Conservation (phyloP, 2,888 invertebrate genomes). For the Nephrotoma guestfalica region DNA sequence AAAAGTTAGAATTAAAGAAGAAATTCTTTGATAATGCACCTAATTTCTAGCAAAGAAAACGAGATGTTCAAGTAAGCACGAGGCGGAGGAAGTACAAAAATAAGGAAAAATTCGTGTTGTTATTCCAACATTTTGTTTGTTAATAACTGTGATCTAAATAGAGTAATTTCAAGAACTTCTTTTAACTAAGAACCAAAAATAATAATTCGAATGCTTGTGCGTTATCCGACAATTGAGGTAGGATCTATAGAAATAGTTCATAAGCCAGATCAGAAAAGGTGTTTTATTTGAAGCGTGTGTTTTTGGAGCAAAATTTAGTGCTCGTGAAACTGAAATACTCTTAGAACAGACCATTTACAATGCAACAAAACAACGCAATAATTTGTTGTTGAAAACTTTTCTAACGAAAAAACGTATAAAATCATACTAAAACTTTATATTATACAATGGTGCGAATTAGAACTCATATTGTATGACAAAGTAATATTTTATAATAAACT, state of each 20-base stretch:
- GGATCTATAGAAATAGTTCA: neutral
- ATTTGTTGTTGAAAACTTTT: no score
- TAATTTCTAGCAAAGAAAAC: neutral
- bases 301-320: no score
- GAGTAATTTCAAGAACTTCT: neutral
- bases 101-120: neutral
- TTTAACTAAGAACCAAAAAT: neutral
- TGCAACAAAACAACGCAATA: no score
- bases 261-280: neutral
- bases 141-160: neutral
- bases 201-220: neutral
- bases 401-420: no score
- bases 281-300: neutral
- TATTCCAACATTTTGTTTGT: neutral
- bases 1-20: neutral
- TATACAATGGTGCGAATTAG: neutral
- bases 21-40: neutral
- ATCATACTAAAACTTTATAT: neutral
- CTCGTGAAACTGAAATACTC: no score
- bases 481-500: neutral
- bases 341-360: no score
- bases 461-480: neutral
- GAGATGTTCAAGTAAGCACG: neutral
- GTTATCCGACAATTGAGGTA: neutral
- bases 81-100: neutral